These are phyloP conservation scores for Lytechinus pictus DNA, from an alignment of 35 echinoderm and acorn worm species.

Conservation along the genomic window DNA sequence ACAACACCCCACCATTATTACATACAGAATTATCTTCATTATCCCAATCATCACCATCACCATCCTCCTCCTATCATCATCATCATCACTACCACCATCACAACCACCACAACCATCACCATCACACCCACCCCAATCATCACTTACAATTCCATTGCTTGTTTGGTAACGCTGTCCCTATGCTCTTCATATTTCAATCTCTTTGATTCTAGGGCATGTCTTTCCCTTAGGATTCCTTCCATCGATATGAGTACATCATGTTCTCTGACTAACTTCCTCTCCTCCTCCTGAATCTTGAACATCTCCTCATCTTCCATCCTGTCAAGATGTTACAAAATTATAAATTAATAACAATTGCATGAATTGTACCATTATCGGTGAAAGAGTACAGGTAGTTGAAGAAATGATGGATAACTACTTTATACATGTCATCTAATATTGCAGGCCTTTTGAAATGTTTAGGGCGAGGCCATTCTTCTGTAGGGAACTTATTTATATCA, in stretches of 20 bases:
- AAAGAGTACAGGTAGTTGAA: no score
- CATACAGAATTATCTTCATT: neutral
- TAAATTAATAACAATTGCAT: neutral
- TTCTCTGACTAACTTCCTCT: conserved; percentile 65
- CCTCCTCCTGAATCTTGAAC: conserved; percentile 65
- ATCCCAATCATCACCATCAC: conserved; percentile 15
- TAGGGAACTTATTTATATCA: no score
- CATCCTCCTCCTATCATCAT: neutral
- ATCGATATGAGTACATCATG: conserved; percentile 61
- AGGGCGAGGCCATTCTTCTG: no score
- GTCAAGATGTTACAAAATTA: neutral
- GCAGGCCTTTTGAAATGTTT: no score
- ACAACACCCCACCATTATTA: neutral
- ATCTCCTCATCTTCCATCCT: conserved; percentile 81
- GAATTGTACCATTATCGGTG: no score
- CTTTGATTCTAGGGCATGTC: conserved; percentile 50
- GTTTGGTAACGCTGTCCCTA: conserved; percentile 44
- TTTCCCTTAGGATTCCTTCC: conserved; percentile 57
- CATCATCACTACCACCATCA: neutral
- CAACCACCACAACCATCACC: neutral
- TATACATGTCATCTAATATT: no score
- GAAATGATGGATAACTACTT: no score
- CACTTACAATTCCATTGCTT: conserved; percentile 57
- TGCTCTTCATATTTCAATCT: conserved; percentile 61
- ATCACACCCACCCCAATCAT: neutral